phyloP scores from a whole-genome alignment of 2,113 vertebrate species.

The Poecile atricapillus region DNA sequence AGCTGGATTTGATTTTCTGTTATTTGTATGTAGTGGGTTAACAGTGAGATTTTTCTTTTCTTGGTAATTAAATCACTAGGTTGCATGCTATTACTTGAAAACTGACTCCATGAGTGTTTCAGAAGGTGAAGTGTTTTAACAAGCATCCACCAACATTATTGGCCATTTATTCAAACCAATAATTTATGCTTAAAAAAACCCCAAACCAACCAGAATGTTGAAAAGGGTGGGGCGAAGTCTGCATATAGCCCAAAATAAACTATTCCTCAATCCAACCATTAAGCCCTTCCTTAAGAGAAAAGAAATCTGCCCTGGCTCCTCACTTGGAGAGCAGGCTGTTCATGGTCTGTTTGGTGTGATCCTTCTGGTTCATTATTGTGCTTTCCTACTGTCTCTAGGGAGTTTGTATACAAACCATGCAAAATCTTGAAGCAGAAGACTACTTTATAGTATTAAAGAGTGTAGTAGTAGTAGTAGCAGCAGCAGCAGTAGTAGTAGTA shows the following conservation, averaged over 20 bases:
- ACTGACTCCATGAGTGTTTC: conserved; percentile 20
- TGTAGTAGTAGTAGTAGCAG: background rate
- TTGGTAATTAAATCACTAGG: background rate
- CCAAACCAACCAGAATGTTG: background rate
- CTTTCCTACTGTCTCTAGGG: background rate
- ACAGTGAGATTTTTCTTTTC: background rate
- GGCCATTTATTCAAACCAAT: background rate
- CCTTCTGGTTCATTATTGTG: background rate
- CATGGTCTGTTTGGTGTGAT: background rate
- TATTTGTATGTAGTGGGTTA: background rate
- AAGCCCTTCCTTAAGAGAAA: background rate
- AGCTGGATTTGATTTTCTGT: conserved; percentile 18
- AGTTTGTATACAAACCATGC: background rate
- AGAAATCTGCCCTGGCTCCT: background rate
- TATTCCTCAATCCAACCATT: background rate
- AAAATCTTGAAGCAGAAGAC: background rate
- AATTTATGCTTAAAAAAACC: background rate
- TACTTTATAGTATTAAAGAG: background rate
- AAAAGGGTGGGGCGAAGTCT: background rate
- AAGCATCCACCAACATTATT: background rate
- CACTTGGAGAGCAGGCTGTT: background rate
- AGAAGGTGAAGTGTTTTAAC: conserved; percentile 11
- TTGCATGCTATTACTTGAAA: conserved; percentile 23
- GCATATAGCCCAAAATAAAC: background rate
- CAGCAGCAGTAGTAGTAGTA: background rate